Percentiles rank a stretch among this genome's conserved stretches.
These are phyloP conservation scores for Phalera bucephala DNA, from an alignment of 2,888 invertebrate species.

Conservation along the genomic window DNA sequence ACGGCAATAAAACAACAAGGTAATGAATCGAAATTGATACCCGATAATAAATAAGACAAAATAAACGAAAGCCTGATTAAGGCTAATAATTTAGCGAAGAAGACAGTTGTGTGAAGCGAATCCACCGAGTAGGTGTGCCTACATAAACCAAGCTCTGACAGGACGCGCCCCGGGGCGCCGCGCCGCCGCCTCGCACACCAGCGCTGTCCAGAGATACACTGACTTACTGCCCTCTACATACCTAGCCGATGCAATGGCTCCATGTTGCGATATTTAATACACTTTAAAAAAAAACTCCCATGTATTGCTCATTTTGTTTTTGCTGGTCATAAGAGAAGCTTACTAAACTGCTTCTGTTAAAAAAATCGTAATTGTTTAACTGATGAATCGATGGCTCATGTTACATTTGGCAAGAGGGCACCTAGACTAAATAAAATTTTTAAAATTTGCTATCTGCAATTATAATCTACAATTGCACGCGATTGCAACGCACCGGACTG, in stretches of 20 bases:
- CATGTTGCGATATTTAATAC: conserved; percentile 27
- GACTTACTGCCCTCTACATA: conserved; percentile 35
- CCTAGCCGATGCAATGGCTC: conserved; percentile 17
- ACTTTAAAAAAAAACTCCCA: too few relatives aligned
- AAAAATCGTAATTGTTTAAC: too few relatives aligned
- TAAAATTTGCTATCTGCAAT: conserved; percentile 22
- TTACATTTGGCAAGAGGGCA: too few relatives aligned
- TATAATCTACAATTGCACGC: conserved; percentile 19
- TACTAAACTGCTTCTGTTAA: too few relatives aligned
- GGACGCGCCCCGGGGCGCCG: conserved; percentile 59
- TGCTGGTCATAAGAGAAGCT: too few relatives aligned
- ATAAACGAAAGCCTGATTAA: conserved; percentile 46
- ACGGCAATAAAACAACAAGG: conserved; percentile 22
- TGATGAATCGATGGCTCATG: too few relatives aligned
- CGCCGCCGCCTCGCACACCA: neutral
- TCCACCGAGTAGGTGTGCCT: conserved; percentile 50
- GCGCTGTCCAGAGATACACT: conserved; percentile 46
- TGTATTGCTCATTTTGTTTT: conserved; percentile 14
- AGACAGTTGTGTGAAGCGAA: conserved; percentile 53
- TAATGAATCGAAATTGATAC: conserved; percentile 34
- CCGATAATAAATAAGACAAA: conserved; percentile 42
- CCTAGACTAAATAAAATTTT: too few relatives aligned
- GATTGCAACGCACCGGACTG: conserved; percentile 14
- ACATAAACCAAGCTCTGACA: conserved; percentile 58
- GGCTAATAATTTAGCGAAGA: conserved; percentile 52